Evolutionary conservation across 2,888 invertebrate species (phyloP).

Genomic region (Drosophila paranaensis): DNA sequence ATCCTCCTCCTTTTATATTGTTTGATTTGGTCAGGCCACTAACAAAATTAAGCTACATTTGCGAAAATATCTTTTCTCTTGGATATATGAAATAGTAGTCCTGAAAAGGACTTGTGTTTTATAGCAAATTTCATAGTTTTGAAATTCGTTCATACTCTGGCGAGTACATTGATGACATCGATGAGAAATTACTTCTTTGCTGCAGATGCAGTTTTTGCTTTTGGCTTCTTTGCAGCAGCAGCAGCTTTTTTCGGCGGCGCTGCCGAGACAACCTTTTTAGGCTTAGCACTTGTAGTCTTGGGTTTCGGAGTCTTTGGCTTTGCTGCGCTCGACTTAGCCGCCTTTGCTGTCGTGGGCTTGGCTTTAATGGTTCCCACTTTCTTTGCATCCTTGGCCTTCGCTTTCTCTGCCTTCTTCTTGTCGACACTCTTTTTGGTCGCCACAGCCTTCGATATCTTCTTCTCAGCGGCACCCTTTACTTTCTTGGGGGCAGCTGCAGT

Average conservation of each 20-base stretch:
- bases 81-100: too few species aligned
- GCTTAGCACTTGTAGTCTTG: slow-evolving; percentile 34
- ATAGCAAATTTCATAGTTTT: slow-evolving; percentile 5
- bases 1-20: too few species aligned
- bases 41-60: too few species aligned
- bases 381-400: slow-evolving; percentile 49
- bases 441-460: slow-evolving; percentile 38
- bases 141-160: slow-evolving; percentile 1
- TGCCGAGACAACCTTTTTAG: slow-evolving; percentile 38
- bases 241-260: slow-evolving; percentile 38
- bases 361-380: slow-evolving; percentile 48
- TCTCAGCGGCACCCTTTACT: slow-evolving; percentile 27
- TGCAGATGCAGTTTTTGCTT: slow-evolving; percentile 38
- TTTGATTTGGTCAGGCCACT: too few species aligned
- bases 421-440: slow-evolving; percentile 46
- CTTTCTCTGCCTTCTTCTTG: slow-evolving; percentile 45
- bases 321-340: slow-evolving; percentile 26
- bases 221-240: slow-evolving; percentile 43
- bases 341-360: slow-evolving; percentile 39
- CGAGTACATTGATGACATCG: not conserved
- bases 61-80: too few species aligned
- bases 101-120: slow-evolving; percentile 9
- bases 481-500: slow-evolving; percentile 28
- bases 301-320: slow-evolving; percentile 42
- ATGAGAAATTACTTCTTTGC: slow-evolving; percentile 34